Base-by-base conservation (phyloP, 2,113 vertebrate genomes). In the Amblyornis subalaris region DNA sequence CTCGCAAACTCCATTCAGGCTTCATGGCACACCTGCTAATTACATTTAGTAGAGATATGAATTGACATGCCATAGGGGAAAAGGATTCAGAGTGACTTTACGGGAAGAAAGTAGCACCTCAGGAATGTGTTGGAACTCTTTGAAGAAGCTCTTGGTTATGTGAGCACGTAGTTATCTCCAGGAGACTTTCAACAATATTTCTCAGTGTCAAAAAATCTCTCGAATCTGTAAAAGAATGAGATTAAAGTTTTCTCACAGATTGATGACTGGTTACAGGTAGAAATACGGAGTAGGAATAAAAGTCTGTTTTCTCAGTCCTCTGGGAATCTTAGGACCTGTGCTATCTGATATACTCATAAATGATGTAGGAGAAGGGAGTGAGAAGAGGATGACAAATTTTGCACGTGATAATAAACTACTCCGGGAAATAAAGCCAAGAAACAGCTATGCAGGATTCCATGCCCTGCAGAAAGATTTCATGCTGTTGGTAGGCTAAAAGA, bases 181-280 rank as follows among this genome's bases (percentile, higher is more conserved):
- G 29, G 73, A 73, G 3, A 31, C 18, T 48, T 88, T 42, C 53
- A 36, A 61, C 19, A 60, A 42, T 17, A 28, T 48, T 79, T 80
- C 38, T 76, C 23, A 20, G 26, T 85, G 22, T 23, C 21, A 35
- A 20, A 47, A 35, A 9, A 2, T 0, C 0, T 31, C 4, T 1
- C 4, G 24, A n/a, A 44, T 38, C 5, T 73, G 6, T 38, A 38
- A 45, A 31, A 62, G 15, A 61, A 38, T 42, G 54, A 66, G 16
- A 76, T 35, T 65, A 58, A 76, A 76, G 10, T 4, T 38, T n/a
- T 5, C 38, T 81, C 6, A 31, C 9, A 55, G 23, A 61, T 17
- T 72, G 44, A 53, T 57, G 53, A 54, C 8, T 31, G 14, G 1
- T 29, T 80, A 70, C 4, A 40, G 16, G 16, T 50, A 67, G 21